Base-by-base conservation (phyloP, 1,140 invertebrate species). In the Cardiocondyla obscurior region DNA sequence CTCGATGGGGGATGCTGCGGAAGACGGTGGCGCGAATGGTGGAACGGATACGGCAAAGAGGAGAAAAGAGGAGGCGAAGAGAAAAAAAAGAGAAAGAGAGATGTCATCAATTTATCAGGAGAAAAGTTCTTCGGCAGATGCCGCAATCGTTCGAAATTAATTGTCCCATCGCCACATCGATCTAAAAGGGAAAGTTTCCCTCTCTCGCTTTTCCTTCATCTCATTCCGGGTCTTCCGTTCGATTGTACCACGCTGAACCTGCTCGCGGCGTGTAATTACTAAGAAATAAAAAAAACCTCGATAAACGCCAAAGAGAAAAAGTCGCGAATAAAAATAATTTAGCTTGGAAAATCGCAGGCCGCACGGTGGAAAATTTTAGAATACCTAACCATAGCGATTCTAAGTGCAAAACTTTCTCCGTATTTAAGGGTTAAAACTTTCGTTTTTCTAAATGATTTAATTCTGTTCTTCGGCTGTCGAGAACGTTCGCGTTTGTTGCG, bases 121-220 rank as follows among this genome's bases (percentile, higher is more conserved):
- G 5, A 58, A 30, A 28, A 39, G 19, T 30, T 55, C 36, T 42
- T 19, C 46, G 22, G 16, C 49, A 69, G 46, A 67, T 69, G 73
- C 72, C 7, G 25, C 28, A 77, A 67, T 69, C 62, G 46, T 67
- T 79, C 62, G 74, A 42, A 53, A n/a, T 33, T 69, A 79, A 79
- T 79, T 12, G 46, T 77, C 16, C 25, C 22, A 33, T 39, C 60
- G 33, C n/a, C 33, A 22, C 16, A 67, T 67, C 33, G 16, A 67
- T 39, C 14, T 42, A 67, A 53, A 46, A 39, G 53, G 44, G 46
- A 22, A 22, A 3, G 8, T 12, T n/a, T 39, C 19, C n/a, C 6
- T 53, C 53, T 19, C 14, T 51, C 28, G 10, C 25, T 14, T 42
- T 16, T 30, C 39, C 28, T 16, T 30, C 39, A 19, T 36, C 2